Base-by-base conservation (phyloP, 2,797 vertebrate species). In the Todus mexicanus region DNA sequence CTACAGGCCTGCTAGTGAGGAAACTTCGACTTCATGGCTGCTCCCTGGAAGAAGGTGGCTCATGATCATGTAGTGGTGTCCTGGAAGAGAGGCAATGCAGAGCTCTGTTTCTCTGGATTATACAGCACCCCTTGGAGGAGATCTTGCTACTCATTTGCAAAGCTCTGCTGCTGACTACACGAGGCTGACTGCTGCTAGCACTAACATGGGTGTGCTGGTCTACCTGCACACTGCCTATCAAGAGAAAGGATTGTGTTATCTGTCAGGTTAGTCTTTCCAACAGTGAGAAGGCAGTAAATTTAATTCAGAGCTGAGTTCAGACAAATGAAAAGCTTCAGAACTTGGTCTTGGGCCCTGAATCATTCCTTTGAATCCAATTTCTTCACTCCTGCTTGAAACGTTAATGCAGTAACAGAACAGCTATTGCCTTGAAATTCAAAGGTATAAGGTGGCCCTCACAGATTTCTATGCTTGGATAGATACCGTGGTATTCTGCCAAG, bases 191-290 rank as follows among this genome's bases (percentile, higher is more conserved):
- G 56, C 63, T 66, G 35, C 35, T 23, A 31, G 53, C 37, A 23
- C 48, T 15, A 48, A 81, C 20, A 11, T 31, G 40, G 68, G 43
- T 1, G 7, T 1, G 0, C 47, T 8, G 35, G n/a, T 60, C 72
- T 31, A 54, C 4, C 3, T 48, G 38, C 59, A 50, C 1, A 14
- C 13, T 65, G 19, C 40, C 53, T 13, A 23, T 9, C 1, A 1
- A n/a, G 26, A 50, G 37, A 71, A 84, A 40, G 19, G 29, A 72
- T 10, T 33, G 35, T 1, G 2, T 54, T 26, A 42, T 31, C 31
- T 72, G 50, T 29, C 76, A 29, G 1, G 1, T 50, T 54, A 51
- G 70, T 8, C n/a, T 43, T 81, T 51, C n/a, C 25, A 84, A 61
- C 10, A 74, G 65, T 60, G 70, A 29, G 1, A 2, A 42, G 37